phyloP scores from a whole-genome alignment of 2,797 vertebrate species.

The Epinephelus coioides region DNA sequence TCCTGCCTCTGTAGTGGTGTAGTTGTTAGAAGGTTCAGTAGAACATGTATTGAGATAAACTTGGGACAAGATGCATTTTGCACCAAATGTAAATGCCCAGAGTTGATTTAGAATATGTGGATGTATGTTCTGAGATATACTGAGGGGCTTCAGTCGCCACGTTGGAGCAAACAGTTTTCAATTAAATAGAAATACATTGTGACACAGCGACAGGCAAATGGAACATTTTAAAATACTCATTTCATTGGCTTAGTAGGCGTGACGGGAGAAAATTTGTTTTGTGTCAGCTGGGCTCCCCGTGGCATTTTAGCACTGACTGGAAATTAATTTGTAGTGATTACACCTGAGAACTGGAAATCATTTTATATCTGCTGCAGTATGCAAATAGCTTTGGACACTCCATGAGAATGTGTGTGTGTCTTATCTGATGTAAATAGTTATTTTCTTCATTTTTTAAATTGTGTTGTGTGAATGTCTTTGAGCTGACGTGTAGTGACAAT shows the following conservation, averaged over 20 bases:
- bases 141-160: not conserved
- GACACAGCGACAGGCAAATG: constrained; percentile 33
- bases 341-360: constrained; percentile 55
- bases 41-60: constrained; percentile 5
- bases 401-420: not conserved
- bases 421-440: not conserved
- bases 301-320: constrained; percentile 52
- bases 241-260: constrained; percentile 53
- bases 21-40: not conserved
- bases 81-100: constrained; percentile 8
- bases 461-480: constrained; percentile 1
- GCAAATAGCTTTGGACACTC: constrained; percentile 28
- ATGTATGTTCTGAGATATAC: not conserved
- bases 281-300: constrained; percentile 49
- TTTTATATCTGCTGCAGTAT: constrained; percentile 38
- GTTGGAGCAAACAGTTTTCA: constrained; percentile 23
- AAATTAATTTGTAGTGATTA: constrained; percentile 65
- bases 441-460: constrained; percentile 3
- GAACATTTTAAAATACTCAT: constrained; percentile 59
- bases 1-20: constrained; percentile 7
- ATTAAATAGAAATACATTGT: constrained; percentile 46
- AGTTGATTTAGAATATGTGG: constrained; percentile 28
- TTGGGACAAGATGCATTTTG: not conserved
- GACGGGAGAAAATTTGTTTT: constrained; percentile 54
- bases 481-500: constrained; percentile 3